A percentile compares a stretch with the other conserved stretches of the same genome.
Conservation (phyloP, 2,888 invertebrate species). For the Limenitis camilla region DNA sequence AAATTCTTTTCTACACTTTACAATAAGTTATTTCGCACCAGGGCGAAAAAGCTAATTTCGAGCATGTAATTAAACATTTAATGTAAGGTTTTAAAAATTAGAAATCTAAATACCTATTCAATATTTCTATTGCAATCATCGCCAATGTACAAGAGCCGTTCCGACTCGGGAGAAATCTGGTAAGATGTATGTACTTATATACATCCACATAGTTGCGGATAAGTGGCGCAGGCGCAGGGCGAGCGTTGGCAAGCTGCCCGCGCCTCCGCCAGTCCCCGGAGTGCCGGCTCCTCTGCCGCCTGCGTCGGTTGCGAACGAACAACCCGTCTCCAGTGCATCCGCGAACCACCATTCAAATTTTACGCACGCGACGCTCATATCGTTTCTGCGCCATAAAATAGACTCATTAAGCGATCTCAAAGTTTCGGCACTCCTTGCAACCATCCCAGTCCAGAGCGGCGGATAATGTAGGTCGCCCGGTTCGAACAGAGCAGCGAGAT, state of each 20-base stretch:
- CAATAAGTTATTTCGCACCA: no score
- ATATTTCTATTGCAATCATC: no score
- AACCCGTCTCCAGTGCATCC: slow-evolving; percentile 13
- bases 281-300: slow-evolving; percentile 55
- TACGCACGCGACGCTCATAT: slow-evolving; percentile 18
- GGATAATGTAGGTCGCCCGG: slow-evolving; percentile 72
- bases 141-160: background rate
- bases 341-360: slow-evolving; percentile 12
- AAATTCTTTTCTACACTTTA: no score
- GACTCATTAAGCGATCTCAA: slow-evolving; percentile 5
- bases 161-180: slow-evolving; percentile 4
- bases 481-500: slow-evolving; percentile 67
- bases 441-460: slow-evolving; percentile 41
- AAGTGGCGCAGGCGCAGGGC: slow-evolving; percentile 49
- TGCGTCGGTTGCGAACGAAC: slow-evolving; percentile 36
- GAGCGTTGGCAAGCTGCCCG: slow-evolving; percentile 62
- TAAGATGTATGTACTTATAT: background rate
- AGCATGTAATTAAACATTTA: no score
- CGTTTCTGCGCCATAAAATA: slow-evolving; percentile 25
- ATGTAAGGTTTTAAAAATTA: no score
- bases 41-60: no score
- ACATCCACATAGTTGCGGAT: slow-evolving; percentile 42
- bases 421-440: slow-evolving; percentile 36
- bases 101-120: no score
- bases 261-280: slow-evolving; percentile 59